Conservation (phyloP, 1,140 invertebrate genomes). For the Berghia stephanieae region DNA sequence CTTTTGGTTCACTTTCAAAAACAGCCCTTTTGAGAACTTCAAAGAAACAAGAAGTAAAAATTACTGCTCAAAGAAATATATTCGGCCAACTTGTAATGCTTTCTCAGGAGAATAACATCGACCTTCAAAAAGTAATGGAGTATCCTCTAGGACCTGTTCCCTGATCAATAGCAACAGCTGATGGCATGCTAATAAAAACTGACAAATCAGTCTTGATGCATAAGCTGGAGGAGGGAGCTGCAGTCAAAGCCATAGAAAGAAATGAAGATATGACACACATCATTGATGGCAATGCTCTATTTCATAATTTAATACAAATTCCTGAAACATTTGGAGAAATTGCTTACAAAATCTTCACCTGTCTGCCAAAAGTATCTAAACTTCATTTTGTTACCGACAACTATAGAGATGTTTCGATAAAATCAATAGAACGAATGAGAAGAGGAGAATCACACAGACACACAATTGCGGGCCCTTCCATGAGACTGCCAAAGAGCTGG, state of each 20-base stretch:
- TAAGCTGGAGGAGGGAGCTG: neutral
- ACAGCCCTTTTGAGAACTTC: conserved; percentile 8
- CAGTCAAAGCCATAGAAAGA: neutral
- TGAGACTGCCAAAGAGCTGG: conserved; percentile 32
- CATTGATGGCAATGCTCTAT: conserved; percentile 8
- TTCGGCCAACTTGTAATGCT: neutral
- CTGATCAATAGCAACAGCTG: neutral
- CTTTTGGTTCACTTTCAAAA: neutral
- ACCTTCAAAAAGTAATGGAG: conserved; percentile 10
- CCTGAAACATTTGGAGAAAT: conserved; percentile 14
- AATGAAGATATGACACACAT: neutral
- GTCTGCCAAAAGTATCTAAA: neutral
- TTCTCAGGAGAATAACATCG: neutral
- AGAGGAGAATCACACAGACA: conserved; percentile 17
- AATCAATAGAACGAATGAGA: conserved; percentile 11
- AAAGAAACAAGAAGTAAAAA: neutral
- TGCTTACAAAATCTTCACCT: neutral
- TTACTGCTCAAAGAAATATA: conserved; percentile 9
- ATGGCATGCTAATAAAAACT: conserved; percentile 9
- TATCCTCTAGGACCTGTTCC: conserved; percentile 12
- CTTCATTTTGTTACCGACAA: conserved; percentile 5
- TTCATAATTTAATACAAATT: neutral
- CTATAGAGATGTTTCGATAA: neutral
- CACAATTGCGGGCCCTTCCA: conserved; percentile 31
- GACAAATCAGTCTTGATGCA: conserved; percentile 5